Evolutionary conservation across 2,797 vertebrate genomes (phyloP).

Genomic region (Rhynchotus rufescens): DNA sequence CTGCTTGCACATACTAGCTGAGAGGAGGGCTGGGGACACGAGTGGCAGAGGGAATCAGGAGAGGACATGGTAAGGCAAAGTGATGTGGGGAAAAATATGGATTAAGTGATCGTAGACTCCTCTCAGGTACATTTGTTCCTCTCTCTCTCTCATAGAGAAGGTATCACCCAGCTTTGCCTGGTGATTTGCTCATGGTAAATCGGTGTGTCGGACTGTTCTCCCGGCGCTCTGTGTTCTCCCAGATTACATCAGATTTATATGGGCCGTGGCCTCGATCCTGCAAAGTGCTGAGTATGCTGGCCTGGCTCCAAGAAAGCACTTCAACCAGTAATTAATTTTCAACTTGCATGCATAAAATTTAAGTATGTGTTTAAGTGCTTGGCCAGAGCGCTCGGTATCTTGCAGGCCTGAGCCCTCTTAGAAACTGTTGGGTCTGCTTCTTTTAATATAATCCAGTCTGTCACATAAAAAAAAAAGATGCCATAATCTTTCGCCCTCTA

Average conservation of each 20-base stretch:
- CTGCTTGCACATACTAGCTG: fast-evolving
- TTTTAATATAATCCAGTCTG: conserved; percentile 31
- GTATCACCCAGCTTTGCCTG: background rate
- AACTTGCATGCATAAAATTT: conserved; percentile 58
- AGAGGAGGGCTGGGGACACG: background rate
- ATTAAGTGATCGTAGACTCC: background rate
- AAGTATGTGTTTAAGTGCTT: conserved; percentile 43
- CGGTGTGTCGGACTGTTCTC: background rate
- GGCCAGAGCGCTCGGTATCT: conserved; percentile 25
- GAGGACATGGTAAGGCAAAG: background rate
- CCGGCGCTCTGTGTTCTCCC: background rate
- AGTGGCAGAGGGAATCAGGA: background rate
- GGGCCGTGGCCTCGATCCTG: background rate
- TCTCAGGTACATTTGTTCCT: conserved; percentile 23
- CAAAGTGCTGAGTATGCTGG: conserved; percentile 10
- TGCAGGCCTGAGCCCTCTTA: conserved; percentile 27
- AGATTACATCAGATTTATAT: background rate
- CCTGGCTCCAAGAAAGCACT: conserved; percentile 59
- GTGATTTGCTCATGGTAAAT: background rate
- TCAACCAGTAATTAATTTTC: conserved; percentile 66
- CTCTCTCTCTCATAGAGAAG: background rate
- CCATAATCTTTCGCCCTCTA: conserved; percentile 43
- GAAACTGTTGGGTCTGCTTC: conserved; percentile 42
- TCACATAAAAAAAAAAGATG: conserved; percentile 47
- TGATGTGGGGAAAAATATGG: background rate